Percentiles rank a stretch among this genome's conserved stretches.
Evolutionary conservation across 2,797 vertebrate species (phyloP).

Genomic region (Lophura swinhoii): DNA sequence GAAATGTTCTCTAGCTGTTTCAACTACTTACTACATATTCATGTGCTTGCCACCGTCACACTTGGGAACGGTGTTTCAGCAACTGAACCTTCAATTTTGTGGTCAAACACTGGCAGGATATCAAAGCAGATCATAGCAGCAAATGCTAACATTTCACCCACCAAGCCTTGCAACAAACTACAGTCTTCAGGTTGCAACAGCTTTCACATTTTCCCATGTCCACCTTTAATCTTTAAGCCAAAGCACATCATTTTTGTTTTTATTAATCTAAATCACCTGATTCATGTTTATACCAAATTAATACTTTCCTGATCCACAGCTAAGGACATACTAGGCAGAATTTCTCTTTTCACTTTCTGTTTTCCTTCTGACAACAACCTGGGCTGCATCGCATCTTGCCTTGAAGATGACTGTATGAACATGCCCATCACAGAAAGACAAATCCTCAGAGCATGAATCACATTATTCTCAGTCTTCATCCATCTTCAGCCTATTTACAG

Average conservation of each 20-base stretch:
- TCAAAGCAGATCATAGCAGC: conserved; percentile 42
- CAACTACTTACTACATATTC: conserved; percentile 22
- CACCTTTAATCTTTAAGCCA: neutral
- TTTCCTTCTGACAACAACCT: neutral
- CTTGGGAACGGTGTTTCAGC: neutral
- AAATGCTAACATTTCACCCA: conserved; percentile 35
- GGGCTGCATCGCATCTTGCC: neutral
- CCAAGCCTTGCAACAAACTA: neutral
- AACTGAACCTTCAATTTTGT: conserved; percentile 41
- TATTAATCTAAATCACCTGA: neutral
- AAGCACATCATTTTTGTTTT: neutral
- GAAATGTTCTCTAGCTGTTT: conserved; percentile 42
- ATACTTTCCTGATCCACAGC: neutral
- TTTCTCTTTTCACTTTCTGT: neutral
- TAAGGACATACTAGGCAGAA: neutral
- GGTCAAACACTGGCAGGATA: conserved; percentile 10
- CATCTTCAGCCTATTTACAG: neutral
- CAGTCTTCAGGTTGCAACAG: neutral
- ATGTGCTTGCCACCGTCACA: conserved; percentile 51
- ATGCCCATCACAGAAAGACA: neutral
- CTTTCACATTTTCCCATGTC: neutral
- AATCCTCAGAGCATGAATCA: neutral
- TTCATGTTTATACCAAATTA: neutral
- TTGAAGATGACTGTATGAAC: neutral
- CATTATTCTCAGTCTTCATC: neutral